Percentiles rank a stretch among this genome's conserved stretches.
phyloP scores from a whole-genome alignment of 2,888 invertebrate species.

The Tyria jacobaeae region DNA sequence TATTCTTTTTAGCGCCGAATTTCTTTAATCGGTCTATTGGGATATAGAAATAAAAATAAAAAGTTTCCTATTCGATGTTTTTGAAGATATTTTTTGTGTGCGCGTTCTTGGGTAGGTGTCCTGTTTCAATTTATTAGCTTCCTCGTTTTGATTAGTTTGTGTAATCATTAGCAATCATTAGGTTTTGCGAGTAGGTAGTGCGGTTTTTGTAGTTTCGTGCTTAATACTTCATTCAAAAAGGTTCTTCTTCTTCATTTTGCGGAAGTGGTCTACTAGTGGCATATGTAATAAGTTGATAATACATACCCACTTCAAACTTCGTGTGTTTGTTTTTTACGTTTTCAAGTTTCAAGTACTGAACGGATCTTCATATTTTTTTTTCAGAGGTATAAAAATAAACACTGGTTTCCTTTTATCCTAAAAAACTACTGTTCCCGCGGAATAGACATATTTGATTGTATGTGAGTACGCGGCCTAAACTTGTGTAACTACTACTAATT shows the following conservation, averaged over 20 bases:
- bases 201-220: constrained; percentile 33
- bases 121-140: constrained; percentile 67
- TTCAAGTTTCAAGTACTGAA: too few relatives aligned
- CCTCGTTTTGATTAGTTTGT: constrained; percentile 61
- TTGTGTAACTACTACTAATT: too few relatives aligned
- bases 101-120: constrained; percentile 67
- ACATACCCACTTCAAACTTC: neutral
- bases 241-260: too few relatives aligned
- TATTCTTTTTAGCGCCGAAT: constrained; percentile 84
- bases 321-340: too few relatives aligned
- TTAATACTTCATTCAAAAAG: constrained; percentile 19
- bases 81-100: constrained; percentile 62
- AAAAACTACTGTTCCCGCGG: too few relatives aligned
- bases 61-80: constrained; percentile 67
- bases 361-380: too few relatives aligned
- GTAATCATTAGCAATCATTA: constrained; percentile 57
- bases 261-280: constrained; percentile 6
- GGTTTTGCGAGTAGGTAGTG: constrained; percentile 45
- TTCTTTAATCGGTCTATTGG: constrained; percentile 74
- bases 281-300: neutral
- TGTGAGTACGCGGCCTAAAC: too few relatives aligned
- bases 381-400: too few relatives aligned
- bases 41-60: constrained; percentile 70
- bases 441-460: too few relatives aligned
- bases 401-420: too few relatives aligned